Base-by-base conservation (phyloP, 1,140 invertebrate genomes). In the Drosophila sechellia region DNA sequence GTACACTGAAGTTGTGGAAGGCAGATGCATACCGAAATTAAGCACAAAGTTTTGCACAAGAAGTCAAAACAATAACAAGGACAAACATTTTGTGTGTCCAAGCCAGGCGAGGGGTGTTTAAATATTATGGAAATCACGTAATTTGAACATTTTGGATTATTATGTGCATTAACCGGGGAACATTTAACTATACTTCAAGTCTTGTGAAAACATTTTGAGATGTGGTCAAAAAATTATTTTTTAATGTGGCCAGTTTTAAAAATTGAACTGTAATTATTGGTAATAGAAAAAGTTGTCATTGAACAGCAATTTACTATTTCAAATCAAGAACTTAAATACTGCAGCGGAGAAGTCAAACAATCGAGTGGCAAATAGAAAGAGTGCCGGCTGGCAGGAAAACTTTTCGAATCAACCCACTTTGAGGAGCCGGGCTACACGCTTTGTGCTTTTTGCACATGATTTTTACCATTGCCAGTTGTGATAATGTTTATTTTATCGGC, bases 401-500 rank as follows among this genome's bases (percentile, higher is more conserved):
- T 57, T n/a, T 48, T 74, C 6, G 27, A 53, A 46, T 66, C 57
- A 37, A 42, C 56, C 83, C 83, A 63, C 81, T 80, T 64, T 46
- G 20, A 40, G 50, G 50, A 52, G 42, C 25, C n/a, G 43, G 59
- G 55, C 60, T 72, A 55, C 69, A 55, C 79, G 74, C 64, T 68
- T 64, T 75, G 84, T 87, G 83, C 75, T 71, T 87, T 87, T 87
- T 83, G 60, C 79, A 83, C 83, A 87, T 89, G 83, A 87, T 87
- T 89, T 87, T 87, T 87, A 79, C 65, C 76, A 87, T 89, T 87
- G 84, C 83, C 83, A 87, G 83, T 87, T 87, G 83, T 87, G 83
- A 87, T 87, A 87, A 87, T 87, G 83, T 87, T 87, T 87, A 87
- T 87, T 83, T 89, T 87, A 87, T 87, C 83, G 83, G 83, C 83